Evolutionary conservation across 1,140 invertebrate genomes (phyloP).

Genomic region (Eciton burchellii): DNA sequence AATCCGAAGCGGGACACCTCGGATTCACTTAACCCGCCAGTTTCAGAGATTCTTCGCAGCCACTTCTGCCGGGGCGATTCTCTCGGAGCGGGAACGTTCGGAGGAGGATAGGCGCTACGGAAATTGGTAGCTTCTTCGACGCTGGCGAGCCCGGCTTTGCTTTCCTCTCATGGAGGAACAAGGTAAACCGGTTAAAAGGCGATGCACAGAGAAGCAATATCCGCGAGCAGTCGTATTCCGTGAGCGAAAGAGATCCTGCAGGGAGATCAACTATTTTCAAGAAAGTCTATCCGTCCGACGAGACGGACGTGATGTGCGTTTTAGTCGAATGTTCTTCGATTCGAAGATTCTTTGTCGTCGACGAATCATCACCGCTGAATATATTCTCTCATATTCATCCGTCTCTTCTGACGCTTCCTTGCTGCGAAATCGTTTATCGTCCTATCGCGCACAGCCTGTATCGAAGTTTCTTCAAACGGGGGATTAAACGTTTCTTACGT

Average conservation of each 20-base stretch:
- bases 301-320: constrained; percentile 16
- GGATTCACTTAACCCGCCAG: constrained; percentile 69
- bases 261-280: constrained; percentile 42
- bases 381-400: neutral
- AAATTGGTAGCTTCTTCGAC: constrained; percentile 73
- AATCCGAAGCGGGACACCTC: constrained; percentile 65
- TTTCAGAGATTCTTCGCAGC: constrained; percentile 61
- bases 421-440: neutral
- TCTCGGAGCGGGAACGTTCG: constrained; percentile 69
- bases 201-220: constrained; percentile 73
- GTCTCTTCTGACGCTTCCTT: too few relatives aligned
- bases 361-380: constrained; percentile 6
- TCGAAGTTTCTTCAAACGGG: too few relatives aligned
- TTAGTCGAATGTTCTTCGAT: constrained; percentile 31
- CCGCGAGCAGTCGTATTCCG: constrained; percentile 64
- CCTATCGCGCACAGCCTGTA: neutral
- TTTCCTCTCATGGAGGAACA: constrained; percentile 58
- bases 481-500: too few relatives aligned
- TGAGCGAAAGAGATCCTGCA: constrained; percentile 45
- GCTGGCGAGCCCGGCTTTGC: constrained; percentile 53
- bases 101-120: constrained; percentile 69
- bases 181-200: constrained; percentile 75
- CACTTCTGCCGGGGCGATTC: constrained; percentile 48
- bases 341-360: neutral
- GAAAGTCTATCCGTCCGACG: constrained; percentile 4